A percentile compares a stretch with the other conserved stretches of the same genome.
phyloP scores from a whole-genome alignment of 2,797 vertebrate species.

The Simalia tracyae region DNA sequence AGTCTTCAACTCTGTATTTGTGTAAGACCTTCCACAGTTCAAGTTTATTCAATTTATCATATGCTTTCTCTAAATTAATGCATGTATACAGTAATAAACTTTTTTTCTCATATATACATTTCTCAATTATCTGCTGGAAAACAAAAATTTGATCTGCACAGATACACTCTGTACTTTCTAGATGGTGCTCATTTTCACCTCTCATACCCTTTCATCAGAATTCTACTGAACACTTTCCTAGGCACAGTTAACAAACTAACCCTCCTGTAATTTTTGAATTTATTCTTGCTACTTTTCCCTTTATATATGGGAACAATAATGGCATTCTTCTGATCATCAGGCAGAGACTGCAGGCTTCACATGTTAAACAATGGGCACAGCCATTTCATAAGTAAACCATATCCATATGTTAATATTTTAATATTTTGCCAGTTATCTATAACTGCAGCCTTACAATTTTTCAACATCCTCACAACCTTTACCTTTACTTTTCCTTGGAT shows the following conservation, averaged over 20 bases:
- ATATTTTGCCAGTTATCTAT: too few species aligned
- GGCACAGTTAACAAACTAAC: not conserved
- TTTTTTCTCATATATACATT: not conserved
- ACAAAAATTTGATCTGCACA: not conserved
- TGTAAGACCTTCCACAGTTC: not conserved
- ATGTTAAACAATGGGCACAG: too few species aligned
- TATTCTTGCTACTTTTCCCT: not conserved
- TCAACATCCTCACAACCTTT: not conserved
- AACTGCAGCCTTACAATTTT: too few species aligned
- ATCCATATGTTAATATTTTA: too few species aligned
- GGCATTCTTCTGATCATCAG: too few species aligned
- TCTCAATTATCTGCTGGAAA: not conserved
- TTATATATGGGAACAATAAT: too few species aligned
- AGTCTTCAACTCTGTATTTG: not conserved
- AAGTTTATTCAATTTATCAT: not conserved
- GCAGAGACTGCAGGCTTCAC: too few species aligned
- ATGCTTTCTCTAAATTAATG: not conserved
- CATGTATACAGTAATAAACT: not conserved
- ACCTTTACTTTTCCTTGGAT: not conserved
- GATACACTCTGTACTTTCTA: not conserved
- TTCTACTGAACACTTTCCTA: not conserved
- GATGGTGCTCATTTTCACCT: not conserved
- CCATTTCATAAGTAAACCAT: too few species aligned
- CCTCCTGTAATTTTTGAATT: not conserved
- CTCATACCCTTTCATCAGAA: not conserved